A percentile compares a stretch with the other conserved stretches of the same genome.
phyloP scores from a whole-genome alignment of 2,888 invertebrate genomes.

The Teleiodes luculella region DNA sequence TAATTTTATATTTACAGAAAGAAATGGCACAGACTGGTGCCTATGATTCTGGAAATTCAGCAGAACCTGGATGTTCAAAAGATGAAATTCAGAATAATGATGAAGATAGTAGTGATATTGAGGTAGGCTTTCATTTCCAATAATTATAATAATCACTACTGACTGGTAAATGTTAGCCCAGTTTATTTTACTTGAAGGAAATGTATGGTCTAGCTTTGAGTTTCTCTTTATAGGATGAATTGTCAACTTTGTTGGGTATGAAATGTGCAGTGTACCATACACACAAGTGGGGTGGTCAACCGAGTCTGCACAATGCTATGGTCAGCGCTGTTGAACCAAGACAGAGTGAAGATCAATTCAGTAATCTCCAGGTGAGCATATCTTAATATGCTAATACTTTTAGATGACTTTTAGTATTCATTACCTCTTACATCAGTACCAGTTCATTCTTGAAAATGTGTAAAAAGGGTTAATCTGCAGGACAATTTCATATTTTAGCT shows the following conservation, averaged over 20 bases:
- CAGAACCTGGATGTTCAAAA: slow-evolving; percentile 34
- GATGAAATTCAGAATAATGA: slow-evolving; percentile 45
- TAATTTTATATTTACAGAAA: slow-evolving; percentile 51
- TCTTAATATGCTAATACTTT: too few relatives aligned
- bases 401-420: too few relatives aligned
- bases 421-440: too few relatives aligned
- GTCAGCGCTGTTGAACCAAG: slow-evolving; percentile 82
- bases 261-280: slow-evolving; percentile 92
- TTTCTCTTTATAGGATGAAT: slow-evolving; percentile 72
- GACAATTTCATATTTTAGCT: neutral
- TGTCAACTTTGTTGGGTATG: slow-evolving; percentile 85
- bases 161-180: too few relatives aligned
- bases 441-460: too few relatives aligned
- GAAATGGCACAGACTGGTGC: slow-evolving; percentile 75
- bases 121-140: too few relatives aligned
- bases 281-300: slow-evolving; percentile 87
- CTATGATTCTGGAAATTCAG: slow-evolving; percentile 44
- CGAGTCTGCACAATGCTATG: slow-evolving; percentile 91
- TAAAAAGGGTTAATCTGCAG: too few relatives aligned
- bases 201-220: neutral
- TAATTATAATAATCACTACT: too few relatives aligned
- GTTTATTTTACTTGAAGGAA: too few relatives aligned
- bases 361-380: slow-evolving; percentile 79
- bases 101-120: slow-evolving; percentile 66
- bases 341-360: slow-evolving; percentile 71